Conservation (phyloP, 2,113 vertebrate species). For the Plotosus lineatus region DNA sequence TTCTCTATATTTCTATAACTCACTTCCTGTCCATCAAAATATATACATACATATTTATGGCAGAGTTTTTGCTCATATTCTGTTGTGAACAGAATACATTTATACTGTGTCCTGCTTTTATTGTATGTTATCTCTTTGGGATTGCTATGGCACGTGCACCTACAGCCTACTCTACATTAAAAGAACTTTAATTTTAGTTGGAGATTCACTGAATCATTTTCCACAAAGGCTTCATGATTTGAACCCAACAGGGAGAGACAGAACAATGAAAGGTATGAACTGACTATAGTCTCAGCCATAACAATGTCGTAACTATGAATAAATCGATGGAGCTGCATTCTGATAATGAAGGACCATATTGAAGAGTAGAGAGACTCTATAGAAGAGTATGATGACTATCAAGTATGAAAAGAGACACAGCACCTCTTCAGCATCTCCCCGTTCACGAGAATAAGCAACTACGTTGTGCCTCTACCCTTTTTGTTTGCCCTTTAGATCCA, state of each 20-base stretch:
- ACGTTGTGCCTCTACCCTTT: conserved; percentile 44
- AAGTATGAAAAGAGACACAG: conserved; percentile 18
- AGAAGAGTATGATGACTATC: not conserved
- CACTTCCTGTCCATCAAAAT: not conserved
- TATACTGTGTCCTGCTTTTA: too few species aligned
- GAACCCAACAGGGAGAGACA: not conserved
- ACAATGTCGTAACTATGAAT: not conserved
- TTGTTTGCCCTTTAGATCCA: conserved; percentile 21
- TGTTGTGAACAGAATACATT: not conserved
- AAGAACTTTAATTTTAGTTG: not conserved
- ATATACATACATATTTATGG: not conserved
- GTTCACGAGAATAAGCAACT: conserved; percentile 50
- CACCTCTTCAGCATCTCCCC: conserved; percentile 39
- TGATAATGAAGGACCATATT: not conserved
- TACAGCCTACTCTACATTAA: not conserved
- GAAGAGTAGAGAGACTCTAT: conserved; percentile 2
- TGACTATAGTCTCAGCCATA: not conserved
- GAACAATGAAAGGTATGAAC: not conserved
- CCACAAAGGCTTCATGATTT: not conserved
- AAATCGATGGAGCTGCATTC: not conserved
- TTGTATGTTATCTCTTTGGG: not conserved
- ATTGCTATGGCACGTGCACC: not conserved
- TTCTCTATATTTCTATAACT: too few species aligned
- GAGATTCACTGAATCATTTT: not conserved
- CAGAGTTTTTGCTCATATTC: not conserved